Conservation (phyloP, 1,140 invertebrate genomes). For the Pseudomyrmex dendroicus region DNA sequence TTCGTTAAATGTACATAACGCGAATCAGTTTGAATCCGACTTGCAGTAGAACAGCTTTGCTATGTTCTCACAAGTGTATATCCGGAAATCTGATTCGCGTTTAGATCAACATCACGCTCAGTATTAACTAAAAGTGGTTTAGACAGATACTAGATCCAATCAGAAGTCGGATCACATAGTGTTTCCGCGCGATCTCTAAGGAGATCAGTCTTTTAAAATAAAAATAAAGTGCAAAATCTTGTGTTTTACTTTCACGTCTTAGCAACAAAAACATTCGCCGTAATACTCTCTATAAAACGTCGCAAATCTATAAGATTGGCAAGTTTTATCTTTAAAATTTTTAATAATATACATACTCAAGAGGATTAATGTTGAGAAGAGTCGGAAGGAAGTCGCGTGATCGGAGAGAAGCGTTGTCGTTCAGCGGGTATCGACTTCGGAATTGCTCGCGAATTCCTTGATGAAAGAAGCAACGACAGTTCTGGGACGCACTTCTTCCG, state of each 20-base stretch:
- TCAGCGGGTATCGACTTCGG: slow-evolving; percentile 27
- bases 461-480: slow-evolving; percentile 47
- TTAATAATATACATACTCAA: background rate
- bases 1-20: background rate
- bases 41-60: slow-evolving; percentile 1
- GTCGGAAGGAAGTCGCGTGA: background rate
- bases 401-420: background rate
- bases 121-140: slow-evolving; percentile 7
- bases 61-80: background rate
- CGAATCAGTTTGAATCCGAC: background rate
- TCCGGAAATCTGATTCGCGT: slow-evolving; percentile 26
- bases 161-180: slow-evolving; percentile 4
- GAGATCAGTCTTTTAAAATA: background rate
- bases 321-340: background rate
- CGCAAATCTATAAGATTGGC: background rate
- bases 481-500: slow-evolving; percentile 26
- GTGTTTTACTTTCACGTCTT: background rate
- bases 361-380: background rate
- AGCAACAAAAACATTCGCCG: background rate
- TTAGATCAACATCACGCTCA: background rate
- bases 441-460: slow-evolving; percentile 24
- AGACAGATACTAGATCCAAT: background rate
- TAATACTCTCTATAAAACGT: background rate
- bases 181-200: background rate
- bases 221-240: background rate